Evolutionary conservation across 2,888 invertebrate genomes (phyloP).

Genomic region (Phyllotreta cruciferae): DNA sequence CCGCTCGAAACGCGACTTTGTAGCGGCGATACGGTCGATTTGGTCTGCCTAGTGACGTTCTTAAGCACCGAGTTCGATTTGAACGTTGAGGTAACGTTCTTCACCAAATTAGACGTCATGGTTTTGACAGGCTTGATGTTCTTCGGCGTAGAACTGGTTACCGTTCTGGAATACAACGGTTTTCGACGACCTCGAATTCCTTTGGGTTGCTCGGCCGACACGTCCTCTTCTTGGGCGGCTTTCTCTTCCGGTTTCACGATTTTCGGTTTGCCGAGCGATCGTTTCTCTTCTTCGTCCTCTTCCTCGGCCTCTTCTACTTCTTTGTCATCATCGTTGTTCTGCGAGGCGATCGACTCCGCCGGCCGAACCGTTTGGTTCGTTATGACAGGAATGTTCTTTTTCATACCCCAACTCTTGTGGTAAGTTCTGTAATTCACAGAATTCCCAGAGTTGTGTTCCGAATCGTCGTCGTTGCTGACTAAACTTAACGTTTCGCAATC

Average conservation of each 20-base stretch:
- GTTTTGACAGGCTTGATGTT: constrained; percentile 52
- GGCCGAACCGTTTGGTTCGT: constrained; percentile 8
- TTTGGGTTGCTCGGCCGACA: constrained; percentile 48
- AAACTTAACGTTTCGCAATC: constrained; percentile 72
- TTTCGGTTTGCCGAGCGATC: constrained; percentile 62
- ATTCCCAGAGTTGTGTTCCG: constrained; percentile 68
- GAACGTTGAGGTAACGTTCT: constrained; percentile 51
- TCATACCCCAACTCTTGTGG: constrained; percentile 63
- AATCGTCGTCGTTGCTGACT: constrained; percentile 77
- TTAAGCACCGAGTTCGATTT: constrained; percentile 43
- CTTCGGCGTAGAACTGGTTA: constrained; percentile 44
- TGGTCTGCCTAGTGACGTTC: constrained; percentile 35
- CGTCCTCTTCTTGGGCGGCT: constrained; percentile 51
- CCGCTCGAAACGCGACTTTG: constrained; percentile 44
- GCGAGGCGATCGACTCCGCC: constrained; percentile 5
- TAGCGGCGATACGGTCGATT: constrained; percentile 31
- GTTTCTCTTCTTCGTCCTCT: constrained; percentile 59
- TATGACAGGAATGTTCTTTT: constrained; percentile 61
- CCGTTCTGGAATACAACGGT: constrained; percentile 65
- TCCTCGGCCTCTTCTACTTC: constrained; percentile 62
- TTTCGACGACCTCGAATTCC: constrained; percentile 64
- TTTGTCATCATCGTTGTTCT: constrained; percentile 39
- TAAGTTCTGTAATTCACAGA: constrained; percentile 68
- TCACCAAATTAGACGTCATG: constrained; percentile 55
- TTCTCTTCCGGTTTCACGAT: constrained; percentile 64